Percentiles rank a stretch among this genome's conserved stretches.
Conservation (phyloP, 2,797 vertebrate genomes). For the Emys orbicularis region DNA sequence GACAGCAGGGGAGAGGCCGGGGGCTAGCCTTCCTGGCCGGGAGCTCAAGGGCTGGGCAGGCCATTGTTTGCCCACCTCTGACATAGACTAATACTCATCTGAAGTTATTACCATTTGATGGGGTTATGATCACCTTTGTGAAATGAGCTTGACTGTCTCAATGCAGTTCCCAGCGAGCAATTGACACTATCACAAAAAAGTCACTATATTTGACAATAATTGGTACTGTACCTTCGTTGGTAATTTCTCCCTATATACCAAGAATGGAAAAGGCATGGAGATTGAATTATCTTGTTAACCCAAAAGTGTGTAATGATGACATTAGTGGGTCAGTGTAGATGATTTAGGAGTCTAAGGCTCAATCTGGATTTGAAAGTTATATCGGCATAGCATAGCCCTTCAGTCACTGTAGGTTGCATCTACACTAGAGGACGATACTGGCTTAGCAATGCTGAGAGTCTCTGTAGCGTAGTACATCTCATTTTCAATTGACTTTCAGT, state of each 20-base stretch:
- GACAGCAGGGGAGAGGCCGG: too few species aligned
- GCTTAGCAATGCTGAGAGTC: too few species aligned
- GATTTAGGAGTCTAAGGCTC: background rate
- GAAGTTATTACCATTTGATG: background rate
- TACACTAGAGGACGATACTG: too few species aligned
- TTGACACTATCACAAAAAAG: background rate
- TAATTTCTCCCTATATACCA: background rate
- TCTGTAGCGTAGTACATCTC: too few species aligned
- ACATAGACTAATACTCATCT: too few species aligned
- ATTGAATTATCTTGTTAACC: background rate
- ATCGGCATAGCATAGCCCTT: too few species aligned
- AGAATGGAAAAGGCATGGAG: background rate
- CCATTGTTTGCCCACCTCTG: too few species aligned
- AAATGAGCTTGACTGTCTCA: background rate
- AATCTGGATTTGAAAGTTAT: too few species aligned
- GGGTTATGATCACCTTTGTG: background rate
- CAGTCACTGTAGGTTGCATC: too few species aligned
- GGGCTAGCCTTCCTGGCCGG: too few species aligned
- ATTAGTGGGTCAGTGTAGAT: fast-evolving
- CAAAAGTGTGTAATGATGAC: background rate
- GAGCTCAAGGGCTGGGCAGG: too few species aligned
- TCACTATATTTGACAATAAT: background rate
- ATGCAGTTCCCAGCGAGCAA: background rate
- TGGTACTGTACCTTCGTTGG: background rate
- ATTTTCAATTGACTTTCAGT: too few species aligned